Evolutionary conservation across 1,140 invertebrate species (phyloP).

Genomic region (Stegodyphus mimosarum): DNA sequence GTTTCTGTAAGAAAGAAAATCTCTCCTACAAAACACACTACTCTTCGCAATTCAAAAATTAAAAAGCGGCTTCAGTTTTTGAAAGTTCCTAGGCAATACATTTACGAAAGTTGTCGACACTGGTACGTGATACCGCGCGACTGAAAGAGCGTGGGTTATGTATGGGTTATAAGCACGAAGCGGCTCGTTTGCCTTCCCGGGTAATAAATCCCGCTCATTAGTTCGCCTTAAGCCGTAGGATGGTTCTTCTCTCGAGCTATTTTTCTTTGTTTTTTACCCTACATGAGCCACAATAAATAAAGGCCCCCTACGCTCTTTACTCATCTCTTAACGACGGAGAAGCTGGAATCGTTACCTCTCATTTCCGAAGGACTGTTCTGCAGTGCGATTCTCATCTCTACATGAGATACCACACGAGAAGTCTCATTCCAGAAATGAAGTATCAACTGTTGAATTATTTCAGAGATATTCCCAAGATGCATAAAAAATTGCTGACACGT

Average conservation of each 20-base stretch:
- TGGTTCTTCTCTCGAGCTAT: neutral
- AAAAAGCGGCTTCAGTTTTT: too few relatives aligned
- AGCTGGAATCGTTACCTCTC: too few relatives aligned
- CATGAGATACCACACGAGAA: too few relatives aligned
- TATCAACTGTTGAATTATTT: too few relatives aligned
- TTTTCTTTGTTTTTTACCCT: neutral
- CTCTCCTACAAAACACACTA: too few relatives aligned
- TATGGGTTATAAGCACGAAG: slow-evolving; percentile 21
- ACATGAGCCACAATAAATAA: slow-evolving; percentile 21
- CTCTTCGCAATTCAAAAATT: too few relatives aligned
- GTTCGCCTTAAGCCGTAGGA: slow-evolving; percentile 24
- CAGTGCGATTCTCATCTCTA: too few relatives aligned
- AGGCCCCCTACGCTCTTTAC: neutral
- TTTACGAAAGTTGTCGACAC: neutral
- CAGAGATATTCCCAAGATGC: too few relatives aligned
- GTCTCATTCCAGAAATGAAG: too few relatives aligned
- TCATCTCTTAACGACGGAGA: neutral
- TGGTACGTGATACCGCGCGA: neutral
- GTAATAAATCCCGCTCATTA: slow-evolving; percentile 47
- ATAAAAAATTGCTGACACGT: too few relatives aligned
- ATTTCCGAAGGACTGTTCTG: too few relatives aligned
- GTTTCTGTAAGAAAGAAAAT: too few relatives aligned
- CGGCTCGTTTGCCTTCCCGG: slow-evolving; percentile 20
- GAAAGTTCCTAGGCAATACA: neutral
- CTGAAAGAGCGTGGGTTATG: neutral